Evolutionary conservation across 1,140 invertebrate genomes (phyloP), one percentile per base, ranked within the genome.

Genomic region (Leptopilina clavipes): DNA sequence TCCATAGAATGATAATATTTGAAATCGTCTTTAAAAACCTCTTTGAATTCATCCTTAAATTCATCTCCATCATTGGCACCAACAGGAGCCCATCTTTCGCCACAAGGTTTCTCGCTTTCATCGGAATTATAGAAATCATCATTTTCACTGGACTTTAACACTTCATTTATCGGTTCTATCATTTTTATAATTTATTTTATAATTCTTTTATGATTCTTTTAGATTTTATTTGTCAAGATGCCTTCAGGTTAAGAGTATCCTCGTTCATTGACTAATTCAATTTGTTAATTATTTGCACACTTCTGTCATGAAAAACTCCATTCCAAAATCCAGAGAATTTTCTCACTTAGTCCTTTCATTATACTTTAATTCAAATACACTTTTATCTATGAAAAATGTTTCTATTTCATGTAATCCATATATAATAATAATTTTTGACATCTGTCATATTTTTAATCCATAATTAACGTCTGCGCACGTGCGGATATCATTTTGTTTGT

Each of bases 31-130:
- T 73, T 85, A 76, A 25, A 80, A 22, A 83, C 87, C 81, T 91
- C 89, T 17, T 76, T 71, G 70, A 87, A 90, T 73, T 90, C 87
- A 78, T 87, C 48, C n/a, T 52, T 52, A 52, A 52, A 52, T 81
- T 91, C 85, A 71, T 92, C 92, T 1, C 88, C 87, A 75, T 92
- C 92, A 78, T 91, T 92, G 1, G 93, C 93, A 11, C 93, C 93
- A 11, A 94, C 86, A 0, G 93, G 93, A 31, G 93, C 92, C 93
- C 93, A 94, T 81, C 93, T 86, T 80, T 93, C 93, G 7, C 89
- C 90, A 0, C 89, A 88, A 0, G 90, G 90, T 71, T 88, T 85
- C 9, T 90, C 89, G 73, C 88, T 85, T 65, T 90, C 89, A 45
- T 89, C 87, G 3, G 88, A 90, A 78, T 88, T 86, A 70, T 91